These are phyloP conservation scores for Myotis pilosus DNA, from an alignment of 2,797 vertebrate species.

Conservation along the genomic window DNA sequence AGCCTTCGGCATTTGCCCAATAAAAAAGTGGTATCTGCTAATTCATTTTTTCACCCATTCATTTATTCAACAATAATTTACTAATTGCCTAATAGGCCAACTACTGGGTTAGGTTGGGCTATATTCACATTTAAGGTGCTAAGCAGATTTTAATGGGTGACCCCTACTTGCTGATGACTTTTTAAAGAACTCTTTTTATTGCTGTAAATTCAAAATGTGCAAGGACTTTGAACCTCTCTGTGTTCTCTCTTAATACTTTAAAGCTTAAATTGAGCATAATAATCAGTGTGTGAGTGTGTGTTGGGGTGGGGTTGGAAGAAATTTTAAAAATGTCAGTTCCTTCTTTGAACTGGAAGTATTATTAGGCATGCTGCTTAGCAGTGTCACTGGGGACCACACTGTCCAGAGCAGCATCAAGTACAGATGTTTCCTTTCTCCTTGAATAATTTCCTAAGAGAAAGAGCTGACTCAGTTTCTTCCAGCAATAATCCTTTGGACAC, in stretches of 20 bases:
- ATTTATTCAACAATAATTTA: background rate
- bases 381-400: background rate
- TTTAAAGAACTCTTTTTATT: background rate
- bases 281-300: background rate
- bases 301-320: background rate
- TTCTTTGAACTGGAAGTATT: constrained; percentile 9
- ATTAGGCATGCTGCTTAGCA: constrained; percentile 31
- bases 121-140: background rate
- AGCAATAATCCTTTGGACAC: constrained; percentile 67
- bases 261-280: background rate
- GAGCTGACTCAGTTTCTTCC: constrained; percentile 74
- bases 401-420: constrained; percentile 43
- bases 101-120: background rate
- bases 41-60: background rate
- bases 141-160: constrained; percentile 2
- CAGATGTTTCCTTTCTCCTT: constrained; percentile 70
- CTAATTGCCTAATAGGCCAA: background rate
- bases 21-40: background rate
- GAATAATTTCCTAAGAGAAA: constrained; percentile 73
- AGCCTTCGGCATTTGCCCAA: background rate
- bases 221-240: background rate
- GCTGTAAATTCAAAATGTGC: background rate
- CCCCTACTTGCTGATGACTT: background rate
- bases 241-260: constrained; percentile 15
- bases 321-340: background rate